Evolutionary conservation across 2,113 vertebrate species (phyloP), one percentile per base, ranked within the genome.

Genomic region (Pedionomus torquatus): DNA sequence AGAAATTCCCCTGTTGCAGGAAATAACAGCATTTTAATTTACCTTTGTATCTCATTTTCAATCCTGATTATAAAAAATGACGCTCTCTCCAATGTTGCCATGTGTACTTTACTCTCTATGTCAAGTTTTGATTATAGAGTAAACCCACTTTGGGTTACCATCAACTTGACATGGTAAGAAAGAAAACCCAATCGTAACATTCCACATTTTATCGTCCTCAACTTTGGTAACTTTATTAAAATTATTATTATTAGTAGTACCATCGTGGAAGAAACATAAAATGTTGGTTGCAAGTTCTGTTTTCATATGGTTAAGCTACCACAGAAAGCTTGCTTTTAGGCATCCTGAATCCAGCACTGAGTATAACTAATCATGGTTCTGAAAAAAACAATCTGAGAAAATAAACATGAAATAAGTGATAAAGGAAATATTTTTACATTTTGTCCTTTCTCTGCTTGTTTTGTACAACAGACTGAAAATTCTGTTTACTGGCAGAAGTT

Each of bases 401-500:
- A 92, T 52, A 72, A 85, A 43, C 20, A 48, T 90, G 1, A 81
- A 92, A 20, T 63, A 85, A 87, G n/a, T 48, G 51, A 54, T 23
- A 44, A 65, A 70, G n/a, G 24, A 78, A 64, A 46, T 43, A 1
- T 92, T 87, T 78, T 82, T 89, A 65, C 9, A 33, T 96, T 83
- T 87, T 83, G 23, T 65, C 26, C 52, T 76, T 26, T 74, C 16
- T 92, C 46, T 69, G 74, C n/a, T 57, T 87, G 23, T 81, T 88
- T 85, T 49, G 31, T 83, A 60, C 75, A 88, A 71, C 7, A 82
- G 39, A 64, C 37, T 0, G 9, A 86, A 91, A 92, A 83, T 66
- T 51, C 37, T 87, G 60, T 87, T 95, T 84, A 69, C 63, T 97
- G 93, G 92, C 93, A 93, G 57, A 76, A 83, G 37, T 52, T 77